phyloP scores from a whole-genome alignment of 2,113 vertebrate species.

The Cephalopholis sonnerati region DNA sequence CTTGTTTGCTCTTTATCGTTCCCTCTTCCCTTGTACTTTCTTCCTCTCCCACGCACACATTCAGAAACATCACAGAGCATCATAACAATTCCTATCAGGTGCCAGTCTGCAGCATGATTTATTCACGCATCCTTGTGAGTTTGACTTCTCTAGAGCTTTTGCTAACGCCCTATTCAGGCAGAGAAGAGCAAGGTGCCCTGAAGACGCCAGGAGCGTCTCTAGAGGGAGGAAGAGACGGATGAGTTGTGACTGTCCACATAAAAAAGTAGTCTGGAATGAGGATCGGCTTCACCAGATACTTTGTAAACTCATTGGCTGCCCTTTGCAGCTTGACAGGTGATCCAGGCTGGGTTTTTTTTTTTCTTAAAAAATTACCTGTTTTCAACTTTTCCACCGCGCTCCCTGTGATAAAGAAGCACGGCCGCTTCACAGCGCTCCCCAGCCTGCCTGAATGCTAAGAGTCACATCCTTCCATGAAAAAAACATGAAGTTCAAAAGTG shows the following conservation, averaged over 20 bases:
- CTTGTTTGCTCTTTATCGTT: constrained; percentile 34
- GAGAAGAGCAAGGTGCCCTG: constrained; percentile 16
- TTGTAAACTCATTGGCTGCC: neutral
- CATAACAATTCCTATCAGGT: constrained; percentile 63
- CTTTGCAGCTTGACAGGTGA: neutral
- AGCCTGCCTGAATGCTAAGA: neutral
- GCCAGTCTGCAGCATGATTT: constrained; percentile 56
- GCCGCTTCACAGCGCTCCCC: neutral
- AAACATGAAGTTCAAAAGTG: constrained; percentile 17
- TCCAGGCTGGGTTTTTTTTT: neutral
- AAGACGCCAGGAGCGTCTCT: neutral
- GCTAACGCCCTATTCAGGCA: constrained; percentile 19
- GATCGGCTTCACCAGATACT: neutral
- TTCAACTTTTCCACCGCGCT: neutral
- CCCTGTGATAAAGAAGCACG: neutral
- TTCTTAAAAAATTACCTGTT: neutral
- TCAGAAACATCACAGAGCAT: constrained; percentile 55
- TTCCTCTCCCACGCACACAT: constrained; percentile 39
- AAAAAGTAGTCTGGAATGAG: neutral
- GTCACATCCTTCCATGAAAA: constrained; percentile 3
- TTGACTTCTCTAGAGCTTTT: constrained; percentile 32
- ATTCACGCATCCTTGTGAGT: constrained; percentile 50
- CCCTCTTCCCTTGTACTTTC: constrained; percentile 21
- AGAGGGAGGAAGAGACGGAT: neutral
- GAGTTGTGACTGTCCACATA: neutral